Evolutionary conservation across 2,113 vertebrate genomes (phyloP), one percentile per base, ranked within the genome.

Genomic region (Tapirus terrestris): DNA sequence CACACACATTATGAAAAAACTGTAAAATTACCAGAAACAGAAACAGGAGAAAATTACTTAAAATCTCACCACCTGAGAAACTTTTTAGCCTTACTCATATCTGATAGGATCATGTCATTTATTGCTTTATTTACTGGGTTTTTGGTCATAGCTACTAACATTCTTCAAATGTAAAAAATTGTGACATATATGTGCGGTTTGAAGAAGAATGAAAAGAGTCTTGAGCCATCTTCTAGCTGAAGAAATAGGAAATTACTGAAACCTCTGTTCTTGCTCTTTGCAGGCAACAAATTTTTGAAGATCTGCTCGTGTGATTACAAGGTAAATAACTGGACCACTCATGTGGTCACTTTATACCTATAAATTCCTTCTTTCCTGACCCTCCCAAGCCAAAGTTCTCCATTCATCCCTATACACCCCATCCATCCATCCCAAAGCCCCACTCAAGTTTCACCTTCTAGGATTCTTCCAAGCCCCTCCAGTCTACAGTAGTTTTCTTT

Each of bases 1-100:
- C 16, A 36, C 9, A 87, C 4, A 77, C 45, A 16, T 58, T 33
- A 36, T 16, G 65, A 82, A 95, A 87, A 88, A 79, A 39, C n/a
- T 8, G 27, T 18, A 77, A 63, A 60, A n/a, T 53, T 23, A 90
- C 58, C 51, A 82, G 45, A 90, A 76, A 45, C 3, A 72, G 83
- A 86, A 58, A 83, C 17, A 72, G 27, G 21, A 92, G 82, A 89
- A 92, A 87, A 89, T 67, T 33, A 48, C 45, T 95, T n/a, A 86
- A 86, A 93, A 82, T 65, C n/a, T 90, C 17, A 65, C 21, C 25
- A 91, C 31, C 7, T 39, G 43, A 63, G 51, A 92, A 63, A 89
- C 65, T 60, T 89, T 82, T 73, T 33, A 65, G 36, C 23, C 11
- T 86, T 12, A 68, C 17, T 73, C 43, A 6, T 65, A 65, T 56